These are phyloP conservation scores for Zaprionus ornatus DNA, from an alignment of 1,140 invertebrate species.

Conservation along the genomic window DNA sequence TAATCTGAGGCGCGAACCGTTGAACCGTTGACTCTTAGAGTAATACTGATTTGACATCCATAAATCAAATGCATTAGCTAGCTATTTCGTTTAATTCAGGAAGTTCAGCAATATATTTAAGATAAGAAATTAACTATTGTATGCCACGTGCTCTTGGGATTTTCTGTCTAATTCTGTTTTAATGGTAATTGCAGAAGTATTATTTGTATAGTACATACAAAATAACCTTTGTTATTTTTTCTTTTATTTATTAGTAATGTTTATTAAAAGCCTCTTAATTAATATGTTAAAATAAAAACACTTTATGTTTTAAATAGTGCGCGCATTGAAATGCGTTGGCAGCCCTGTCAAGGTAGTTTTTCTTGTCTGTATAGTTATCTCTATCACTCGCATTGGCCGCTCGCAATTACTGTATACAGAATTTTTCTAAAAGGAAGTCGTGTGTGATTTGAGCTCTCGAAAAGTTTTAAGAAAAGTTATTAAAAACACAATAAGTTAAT, in stretches of 20 bases:
- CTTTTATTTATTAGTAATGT: neutral
- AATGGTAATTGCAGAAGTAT: neutral
- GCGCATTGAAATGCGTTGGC: conserved; percentile 23
- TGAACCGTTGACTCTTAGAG: conserved; percentile 2
- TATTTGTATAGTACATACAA: neutral
- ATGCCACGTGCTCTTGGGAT: conserved; percentile 26
- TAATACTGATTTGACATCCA: conserved; percentile 20
- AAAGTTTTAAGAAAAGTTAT: conserved; percentile 1
- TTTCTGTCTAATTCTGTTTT: conserved; percentile 1
- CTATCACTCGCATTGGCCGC: conserved; percentile 4
- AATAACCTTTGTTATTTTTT: neutral
- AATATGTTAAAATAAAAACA: neutral
- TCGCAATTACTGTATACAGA: conserved; percentile 62
- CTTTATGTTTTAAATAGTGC: conserved; percentile 10
- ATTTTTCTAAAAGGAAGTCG: conserved; percentile 60
- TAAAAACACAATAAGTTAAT: neutral
- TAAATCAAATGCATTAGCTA: conserved; percentile 22
- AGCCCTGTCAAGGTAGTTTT: neutral
- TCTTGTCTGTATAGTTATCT: conserved; percentile 11
- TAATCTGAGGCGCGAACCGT: neutral
- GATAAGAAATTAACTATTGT: conserved; percentile 29
- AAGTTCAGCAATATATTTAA: conserved; percentile 6
- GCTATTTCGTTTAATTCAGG: conserved; percentile 19
- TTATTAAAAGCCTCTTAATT: neutral
- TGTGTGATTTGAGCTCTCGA: conserved; percentile 34